Base-by-base conservation (phyloP, 2,888 invertebrate genomes). In the Tachina fera region DNA sequence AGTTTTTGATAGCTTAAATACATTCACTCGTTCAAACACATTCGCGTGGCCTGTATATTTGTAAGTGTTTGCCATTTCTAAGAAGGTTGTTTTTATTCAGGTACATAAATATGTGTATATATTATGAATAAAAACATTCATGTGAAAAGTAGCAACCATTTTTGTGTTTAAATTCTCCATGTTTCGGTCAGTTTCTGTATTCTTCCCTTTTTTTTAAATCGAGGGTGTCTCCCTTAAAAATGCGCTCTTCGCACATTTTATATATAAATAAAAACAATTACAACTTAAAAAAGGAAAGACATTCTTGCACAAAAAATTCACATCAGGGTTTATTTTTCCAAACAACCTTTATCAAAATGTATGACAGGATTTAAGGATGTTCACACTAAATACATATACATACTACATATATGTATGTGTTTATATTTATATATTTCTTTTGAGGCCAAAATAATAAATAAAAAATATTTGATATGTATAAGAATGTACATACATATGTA, bases 361-460 rank as follows among this genome's bases (percentile, higher is more conserved):
- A 89, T 89, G 92, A 91, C 92, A 91, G 92, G 91, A 90, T 91
- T 91, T 91, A 89, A 91, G 91, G 90, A 91, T 89, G 91, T 91
- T 92, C 90, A 90, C 91, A 91, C 90, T 89, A 87, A n/a, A n/a
- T n/a, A n/a, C n/a, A n/a, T n/a, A n/a, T n/a, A n/a, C n/a, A n/a
- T n/a, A n/a, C n/a, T n/a, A n/a, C n/a, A n/a, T n/a, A n/a, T n/a
- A 43, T 13, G 31, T 31, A 3, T 49, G 14, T 61, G 2, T 51
- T 22, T 43, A 43, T 16, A 31, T 45, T 3, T 49, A 31, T 14
- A 5, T 31, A 31, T 22, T n/a, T 41, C 16, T 31, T 19, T 31
- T 49, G 10, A 31, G 16, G 3, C 10, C 1, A 49, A 19, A 4
- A 41, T 14, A 8, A 14, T 39, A 9, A 14, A 43, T 22, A 74